Base-by-base conservation (phyloP, 2,797 vertebrate species). In the Adrianichthys oophorus region DNA sequence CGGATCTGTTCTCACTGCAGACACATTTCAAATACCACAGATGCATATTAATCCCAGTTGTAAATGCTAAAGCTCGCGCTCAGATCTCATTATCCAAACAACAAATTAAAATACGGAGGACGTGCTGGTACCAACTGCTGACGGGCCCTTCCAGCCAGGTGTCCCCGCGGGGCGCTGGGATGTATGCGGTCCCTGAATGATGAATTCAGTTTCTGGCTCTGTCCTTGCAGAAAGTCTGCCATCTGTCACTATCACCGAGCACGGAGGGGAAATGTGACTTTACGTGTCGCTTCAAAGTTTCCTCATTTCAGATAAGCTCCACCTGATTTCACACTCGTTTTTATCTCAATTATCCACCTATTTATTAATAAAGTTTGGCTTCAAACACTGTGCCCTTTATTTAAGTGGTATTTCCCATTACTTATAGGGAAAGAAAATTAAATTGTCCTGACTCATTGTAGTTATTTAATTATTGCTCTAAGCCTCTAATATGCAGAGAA, bases 1-100 rank as follows among this genome's bases (percentile, higher is more conserved):
- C 16, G 40, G 37, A 62, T 51, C 5, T 13, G 15, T 47, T 45
- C 52, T 41, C 14, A 56, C 4, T 16, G n/a, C 26, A n/a, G 26
- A 29, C 37, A 41, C 18, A 48, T 42, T 7, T 18, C 29, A 32
- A 41, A n/a, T 41, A 54, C 48, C 4, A 4, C 7, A 16, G 2
- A 29, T 5, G 7, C 10, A 44, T 42, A 40, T 41, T 62, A 15
- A 23, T 46, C 32, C 40, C 44, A 47, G 48, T 60, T 52, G 12
- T 41, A 52, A 52, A 41, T 49, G 23, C 41, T 56, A 41, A 55
- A 15, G n/a, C 48, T 23, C 4, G 26, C 15, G 21, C 37, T 55
- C 55, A 52, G 46, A 57, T 61, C 44, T 48, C 19, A 17, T 62
- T 59, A 53, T 62, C 23, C 19, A 23, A 21, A 50, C 37, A 37